Evolutionary conservation across 2,888 invertebrate genomes (phyloP), one percentile per base, ranked within the genome.

Genomic region (Acanthosepion lycidas): DNA sequence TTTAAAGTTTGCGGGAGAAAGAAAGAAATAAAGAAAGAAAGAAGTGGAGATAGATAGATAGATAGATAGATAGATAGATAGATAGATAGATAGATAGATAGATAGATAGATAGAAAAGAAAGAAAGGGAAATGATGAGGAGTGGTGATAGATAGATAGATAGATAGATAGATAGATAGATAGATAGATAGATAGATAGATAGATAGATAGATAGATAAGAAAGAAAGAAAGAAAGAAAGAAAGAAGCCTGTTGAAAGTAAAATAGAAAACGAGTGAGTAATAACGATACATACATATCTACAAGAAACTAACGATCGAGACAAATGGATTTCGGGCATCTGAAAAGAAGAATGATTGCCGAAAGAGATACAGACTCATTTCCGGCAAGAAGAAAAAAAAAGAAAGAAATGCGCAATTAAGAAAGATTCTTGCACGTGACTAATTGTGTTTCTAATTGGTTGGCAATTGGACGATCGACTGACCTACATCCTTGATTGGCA

Each of bases 311-410:
- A 42, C 42, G 42, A 42, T 42, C 42, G 42, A 33, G 78, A n/a
- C 78, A 5, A n/a, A 12, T 78, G n/a, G n/a, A 33, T 78, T 78
- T 33, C n/a, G n/a, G n/a, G n/a, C 15, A 23, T n/a, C 78, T 78
- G n/a, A 9, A n/a, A 78, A 15, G 2, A 78, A 78, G n/a, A 78
- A n/a, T 33, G n/a, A 78, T 78, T 78, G 78, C n/a, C 78, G 78
- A 78, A 78, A n/a, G 78, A n/a, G 78, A 78, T 78, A n/a, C 78
- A n/a, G n/a, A 78, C n/a, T 78, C 78, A 78, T 78, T 78, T 78
- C 78, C 78, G 78, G 78, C 4, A n/a, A 78, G 78, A 33, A 12
- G 23, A 78, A n/a, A 33, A 23, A 78, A 33, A 23, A 78, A 42
- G 2, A 42, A 42, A 42, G 42, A 78, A 1, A 12, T n/a, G 78